A percentile compares a stretch with the other conserved stretches of the same genome.
Evolutionary conservation across 2,113 vertebrate genomes (phyloP).

Genomic region (Suricata suricatta): DNA sequence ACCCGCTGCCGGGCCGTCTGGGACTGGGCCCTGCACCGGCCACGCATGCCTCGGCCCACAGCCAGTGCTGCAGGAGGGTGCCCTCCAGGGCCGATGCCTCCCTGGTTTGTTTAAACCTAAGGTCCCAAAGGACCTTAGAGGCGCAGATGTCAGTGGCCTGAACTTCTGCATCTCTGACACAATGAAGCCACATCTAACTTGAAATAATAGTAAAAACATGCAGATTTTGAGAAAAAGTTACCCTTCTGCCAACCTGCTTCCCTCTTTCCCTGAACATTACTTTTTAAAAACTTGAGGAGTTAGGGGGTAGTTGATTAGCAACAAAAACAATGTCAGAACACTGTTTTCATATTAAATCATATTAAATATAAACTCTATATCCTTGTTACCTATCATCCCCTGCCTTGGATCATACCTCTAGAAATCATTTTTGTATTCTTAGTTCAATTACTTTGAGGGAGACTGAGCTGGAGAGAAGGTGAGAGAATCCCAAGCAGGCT

Average conservation of each 20-base stretch:
- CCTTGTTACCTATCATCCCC: not conserved
- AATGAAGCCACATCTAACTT: not conserved
- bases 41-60: not conserved
- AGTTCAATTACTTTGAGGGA: no score
- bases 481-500: no score
- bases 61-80: no score
- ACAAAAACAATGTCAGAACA: not conserved
- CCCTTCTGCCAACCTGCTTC: not conserved
- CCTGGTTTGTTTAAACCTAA: no score
- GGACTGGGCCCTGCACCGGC: not conserved
- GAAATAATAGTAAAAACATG: not conserved
- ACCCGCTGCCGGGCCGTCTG: no score
- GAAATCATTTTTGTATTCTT: not conserved
- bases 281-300: not conserved
- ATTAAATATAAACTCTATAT: not conserved
- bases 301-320: not conserved
- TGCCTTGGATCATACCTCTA: no score
- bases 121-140: no score
- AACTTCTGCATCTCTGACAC: not conserved
- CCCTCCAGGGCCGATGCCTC: accelerated
- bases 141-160: not conserved
- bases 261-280: not conserved
- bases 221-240: not conserved
- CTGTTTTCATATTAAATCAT: no score
- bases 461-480: no score